A percentile compares a stretch with the other conserved stretches of the same genome.
These are phyloP conservation scores for Oryctes rhinoceros DNA, from an alignment of 1,140 invertebrate genomes.

Conservation along the genomic window DNA sequence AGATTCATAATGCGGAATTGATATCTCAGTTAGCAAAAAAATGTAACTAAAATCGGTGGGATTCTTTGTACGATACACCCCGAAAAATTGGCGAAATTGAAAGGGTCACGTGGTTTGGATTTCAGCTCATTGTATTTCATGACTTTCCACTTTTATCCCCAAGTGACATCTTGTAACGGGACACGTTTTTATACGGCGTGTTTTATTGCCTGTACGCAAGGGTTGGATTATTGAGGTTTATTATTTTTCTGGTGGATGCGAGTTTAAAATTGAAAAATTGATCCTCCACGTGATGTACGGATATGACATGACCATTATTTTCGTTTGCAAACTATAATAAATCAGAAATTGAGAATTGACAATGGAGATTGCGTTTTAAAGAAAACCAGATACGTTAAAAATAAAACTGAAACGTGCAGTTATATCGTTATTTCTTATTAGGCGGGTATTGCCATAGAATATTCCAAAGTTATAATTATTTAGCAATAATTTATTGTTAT, in stretches of 20 bases:
- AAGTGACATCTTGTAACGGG: constrained; percentile 45
- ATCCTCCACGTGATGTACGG: background rate
- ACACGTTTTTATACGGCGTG: constrained; percentile 25
- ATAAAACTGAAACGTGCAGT: too few species aligned
- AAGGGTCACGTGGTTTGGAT: constrained; percentile 51
- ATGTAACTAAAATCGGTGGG: constrained; percentile 42
- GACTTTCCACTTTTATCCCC: constrained; percentile 53
- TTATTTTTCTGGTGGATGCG: background rate
- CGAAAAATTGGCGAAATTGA: constrained; percentile 51
- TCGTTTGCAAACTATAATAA: background rate
- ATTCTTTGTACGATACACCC: constrained; percentile 49
- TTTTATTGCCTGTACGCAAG: constrained; percentile 20
- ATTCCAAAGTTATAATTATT: background rate
- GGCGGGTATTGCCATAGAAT: too few species aligned
- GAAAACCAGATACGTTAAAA: too few species aligned
- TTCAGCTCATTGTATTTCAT: constrained; percentile 54
- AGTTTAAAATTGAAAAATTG: constrained; percentile 37
- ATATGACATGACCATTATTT: constrained; percentile 6
- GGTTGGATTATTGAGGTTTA: constrained; percentile 37
- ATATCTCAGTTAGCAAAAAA: constrained; percentile 45
- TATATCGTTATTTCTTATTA: too few species aligned
- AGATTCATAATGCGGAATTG: constrained; percentile 53
- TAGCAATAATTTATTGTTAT: background rate
- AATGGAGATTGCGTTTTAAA: too few species aligned
- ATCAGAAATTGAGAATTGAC: background rate